These are phyloP conservation scores for Tapirus terrestris DNA, from an alignment of 2,113 vertebrate species.

Conservation along the genomic window DNA sequence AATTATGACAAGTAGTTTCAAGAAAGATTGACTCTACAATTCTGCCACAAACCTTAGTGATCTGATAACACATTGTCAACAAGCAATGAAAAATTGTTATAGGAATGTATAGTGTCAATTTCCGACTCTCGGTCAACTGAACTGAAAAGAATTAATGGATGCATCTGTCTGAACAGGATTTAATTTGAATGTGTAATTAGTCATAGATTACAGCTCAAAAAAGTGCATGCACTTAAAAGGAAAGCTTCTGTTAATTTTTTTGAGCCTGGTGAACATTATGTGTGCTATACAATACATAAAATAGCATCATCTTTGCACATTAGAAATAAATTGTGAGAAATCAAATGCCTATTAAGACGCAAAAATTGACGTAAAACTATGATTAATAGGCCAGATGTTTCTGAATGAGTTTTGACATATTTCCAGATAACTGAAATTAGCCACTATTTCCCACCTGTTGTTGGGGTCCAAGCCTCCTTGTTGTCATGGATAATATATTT, in stretches of 20 bases:
- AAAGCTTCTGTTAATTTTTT: conserved; percentile 60
- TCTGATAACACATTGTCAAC: background rate
- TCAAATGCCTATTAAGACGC: conserved; percentile 63
- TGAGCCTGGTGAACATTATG: conserved; percentile 42
- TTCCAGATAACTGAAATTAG: conserved; percentile 61
- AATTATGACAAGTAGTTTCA: conserved; percentile 30
- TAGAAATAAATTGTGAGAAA: conserved; percentile 60
- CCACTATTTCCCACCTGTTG: conserved; percentile 3
- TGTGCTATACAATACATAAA: conserved; percentile 16
- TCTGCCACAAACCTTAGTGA: background rate
- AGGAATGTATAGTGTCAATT: background rate
- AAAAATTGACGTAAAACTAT: conserved; percentile 26
- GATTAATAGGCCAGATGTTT: conserved; percentile 68
- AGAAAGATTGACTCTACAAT: background rate
- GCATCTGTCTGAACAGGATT: conserved; percentile 50
- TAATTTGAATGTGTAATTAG: conserved; percentile 69
- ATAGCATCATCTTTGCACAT: conserved; percentile 31
- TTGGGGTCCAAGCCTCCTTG: background rate
- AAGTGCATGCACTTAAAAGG: conserved; percentile 49
- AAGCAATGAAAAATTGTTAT: background rate
- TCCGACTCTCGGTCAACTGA: background rate
- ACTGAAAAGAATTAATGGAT: conserved; percentile 60
- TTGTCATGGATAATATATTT: background rate
- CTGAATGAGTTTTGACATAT: conserved; percentile 47
- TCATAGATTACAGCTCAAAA: conserved; percentile 52